phyloP scores from a whole-genome alignment of 2,888 invertebrate species.

The Drosophila diplacantha region DNA sequence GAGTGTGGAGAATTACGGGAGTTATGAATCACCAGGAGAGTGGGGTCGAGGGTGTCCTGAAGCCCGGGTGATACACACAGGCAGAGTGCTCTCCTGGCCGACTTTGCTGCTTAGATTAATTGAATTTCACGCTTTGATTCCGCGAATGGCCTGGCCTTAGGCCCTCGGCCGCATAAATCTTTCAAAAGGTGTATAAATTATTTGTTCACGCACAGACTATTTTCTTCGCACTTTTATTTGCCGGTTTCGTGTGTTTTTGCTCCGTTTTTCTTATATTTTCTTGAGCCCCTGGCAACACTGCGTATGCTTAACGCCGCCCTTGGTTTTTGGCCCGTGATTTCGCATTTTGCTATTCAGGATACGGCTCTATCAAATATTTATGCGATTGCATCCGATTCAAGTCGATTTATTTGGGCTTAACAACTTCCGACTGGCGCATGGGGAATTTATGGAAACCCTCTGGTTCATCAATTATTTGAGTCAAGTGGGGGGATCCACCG shows the following conservation, averaged over 20 bases:
- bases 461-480: conserved; percentile 61
- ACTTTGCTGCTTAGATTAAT: conserved; percentile 61
- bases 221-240: conserved; percentile 41
- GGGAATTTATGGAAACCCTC: conserved; percentile 48
- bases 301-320: conserved; percentile 54
- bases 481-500: conserved; percentile 19
- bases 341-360: conserved; percentile 31
- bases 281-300: conserved; percentile 45
- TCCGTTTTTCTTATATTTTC: conserved; percentile 7
- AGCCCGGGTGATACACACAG: conserved; percentile 4
- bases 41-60: conserved; percentile 18
- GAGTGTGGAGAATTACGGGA: conserved; percentile 37
- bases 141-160: conserved; percentile 51
- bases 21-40: conserved; percentile 52
- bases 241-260: conserved; percentile 3
- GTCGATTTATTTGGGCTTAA: conserved; percentile 64
- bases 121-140: conserved; percentile 74
- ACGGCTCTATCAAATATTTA: conserved; percentile 66
- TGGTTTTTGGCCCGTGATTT: conserved; percentile 34
- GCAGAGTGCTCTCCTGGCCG: conserved; percentile 1
- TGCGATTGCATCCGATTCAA: conserved; percentile 61
- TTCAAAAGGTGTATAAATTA: conserved; percentile 71
- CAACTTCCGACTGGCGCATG: conserved; percentile 51
- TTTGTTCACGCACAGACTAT: conserved; percentile 56
- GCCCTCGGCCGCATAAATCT: conserved; percentile 60